A percentile compares a stretch with the other conserved stretches of the same genome.
These are phyloP conservation scores for Leiothrix lutea DNA, from an alignment of 2,113 vertebrate species.

Conservation along the genomic window DNA sequence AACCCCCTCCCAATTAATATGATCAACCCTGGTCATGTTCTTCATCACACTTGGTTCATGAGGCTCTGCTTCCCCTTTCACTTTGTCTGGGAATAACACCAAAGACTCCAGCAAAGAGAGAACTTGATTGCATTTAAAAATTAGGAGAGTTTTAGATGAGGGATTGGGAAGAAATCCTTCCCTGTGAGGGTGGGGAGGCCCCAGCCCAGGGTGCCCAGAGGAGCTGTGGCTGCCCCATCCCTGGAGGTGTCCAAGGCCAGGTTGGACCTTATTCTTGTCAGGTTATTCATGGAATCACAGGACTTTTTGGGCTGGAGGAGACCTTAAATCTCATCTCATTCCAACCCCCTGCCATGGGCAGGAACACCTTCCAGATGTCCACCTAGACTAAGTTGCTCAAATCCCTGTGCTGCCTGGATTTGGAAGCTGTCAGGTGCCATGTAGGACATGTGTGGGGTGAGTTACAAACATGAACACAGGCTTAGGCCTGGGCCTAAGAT, in stretches of 20 bases:
- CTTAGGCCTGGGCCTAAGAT: neutral
- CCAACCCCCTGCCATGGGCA: neutral
- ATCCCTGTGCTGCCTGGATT: neutral
- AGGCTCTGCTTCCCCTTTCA: constrained; percentile 23
- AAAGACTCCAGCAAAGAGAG: neutral
- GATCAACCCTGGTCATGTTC: neutral
- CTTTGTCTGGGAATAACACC: neutral
- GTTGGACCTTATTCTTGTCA: neutral
- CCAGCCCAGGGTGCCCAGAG: neutral
- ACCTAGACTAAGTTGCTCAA: neutral
- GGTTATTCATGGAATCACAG: neutral
- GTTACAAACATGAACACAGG: neutral
- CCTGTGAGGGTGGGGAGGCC: neutral
- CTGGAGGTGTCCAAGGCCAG: neutral
- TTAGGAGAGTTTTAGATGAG: neutral
- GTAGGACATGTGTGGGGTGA: neutral
- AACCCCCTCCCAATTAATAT: neutral
- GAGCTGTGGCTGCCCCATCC: neutral
- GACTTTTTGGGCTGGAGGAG: neutral
- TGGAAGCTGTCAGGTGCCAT: neutral
- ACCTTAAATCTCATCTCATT: neutral
- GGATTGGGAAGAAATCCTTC: neutral
- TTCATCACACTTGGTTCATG: neutral
- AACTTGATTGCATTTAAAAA: neutral
- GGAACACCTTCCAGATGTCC: neutral